Evolutionary conservation across 2,113 vertebrate species (phyloP), one percentile per base, ranked within the genome.

Genomic region (Ifrita kowaldi): DNA sequence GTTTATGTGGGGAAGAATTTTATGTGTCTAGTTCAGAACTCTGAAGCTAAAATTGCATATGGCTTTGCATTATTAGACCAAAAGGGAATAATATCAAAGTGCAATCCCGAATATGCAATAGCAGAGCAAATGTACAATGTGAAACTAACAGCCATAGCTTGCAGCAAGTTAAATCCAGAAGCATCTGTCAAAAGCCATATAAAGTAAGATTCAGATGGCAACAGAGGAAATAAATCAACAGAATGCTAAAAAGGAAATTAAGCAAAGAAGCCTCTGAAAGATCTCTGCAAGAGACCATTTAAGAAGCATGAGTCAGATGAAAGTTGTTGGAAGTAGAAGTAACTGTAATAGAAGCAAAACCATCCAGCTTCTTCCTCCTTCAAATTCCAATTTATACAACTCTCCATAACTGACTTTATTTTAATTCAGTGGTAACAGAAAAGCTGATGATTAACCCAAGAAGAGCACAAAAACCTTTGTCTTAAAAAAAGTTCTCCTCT

Each of bases 191-290:
- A 90, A 92, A 94, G 55, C 33, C 42, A 57, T 59, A 74, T 24
- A 83, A 90, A 73, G 20, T 14, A 69, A 79, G n/a, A 65, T 50
- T 92, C 85, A 85, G 41, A 89, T n/a, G 27, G 47, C 44, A 85
- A 68, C 14, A 69, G 46, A 74, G 20, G n/a, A 94, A 94, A 90
- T 95, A 91, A 92, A 93, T 93, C 88, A 95, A 76, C 28, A 73
- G 62, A 96, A 90, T 75, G 37, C 57, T 91, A 68, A 95, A 76
- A 88, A 44, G 57, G 59, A 91, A 93, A 93, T 95, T 65, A 85
- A 93, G 82, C 82, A 91, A 91, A 78, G 47, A 84, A 91, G 27
- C 7, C 32, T 57, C 56, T 44, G 63, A 87, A 93, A 79, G 46
- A 84, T 50, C 46, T 80, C 46, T 89, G 56, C 57, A 90, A 82